Evolutionary conservation across 2,113 vertebrate species (phyloP), one percentile per base, ranked within the genome.

Genomic region (Pituophis catenifer): DNA sequence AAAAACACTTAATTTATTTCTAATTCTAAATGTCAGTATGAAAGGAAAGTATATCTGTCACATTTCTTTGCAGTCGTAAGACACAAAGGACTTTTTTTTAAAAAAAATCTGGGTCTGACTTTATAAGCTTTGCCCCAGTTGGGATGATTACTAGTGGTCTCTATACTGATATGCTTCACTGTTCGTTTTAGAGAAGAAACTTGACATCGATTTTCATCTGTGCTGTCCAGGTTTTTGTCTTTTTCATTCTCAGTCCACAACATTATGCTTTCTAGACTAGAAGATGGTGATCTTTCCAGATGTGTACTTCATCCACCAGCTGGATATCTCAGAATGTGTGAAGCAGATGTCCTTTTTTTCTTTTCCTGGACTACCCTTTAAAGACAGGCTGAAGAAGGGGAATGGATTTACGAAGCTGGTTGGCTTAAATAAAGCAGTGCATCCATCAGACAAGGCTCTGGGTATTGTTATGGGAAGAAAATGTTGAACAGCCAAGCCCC

Each of bases 381-480:
- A 94, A n/a, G 91, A 53, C 70, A 93, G 88, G 6, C 24, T 0
- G 1, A 90, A 33, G 48, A 88, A 93, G 92, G 88, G 59, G 91
- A 88, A 91, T 90, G 92, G 92, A 29, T 92, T 90, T 95, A 81
- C 89, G 52, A 54, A 92, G 92, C 88, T 50, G 91, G 86, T 89
- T 91, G 91, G 48, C 86, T 94, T 89, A 21, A 59, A 93, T 96
- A 96, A 96, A 97, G 95, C 89, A 93, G 95, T 0, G 21, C 95
- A 96, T 97, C 96, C 94, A 95, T 97, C 95, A 93, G 94, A 93
- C 93, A 0, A 5, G 90, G 54, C 93, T 87, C 26, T 94, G 95
- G 94, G 94, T 86, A 96, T 97, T 96, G 96, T 95, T 54, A 13
- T 7, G 94, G 94, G 90, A 95, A 95, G 94, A 95, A 96, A 91